Evolutionary conservation across 2,888 invertebrate genomes (phyloP), one percentile per base, ranked within the genome.

Genomic region (Eupithecia vulgata): DNA sequence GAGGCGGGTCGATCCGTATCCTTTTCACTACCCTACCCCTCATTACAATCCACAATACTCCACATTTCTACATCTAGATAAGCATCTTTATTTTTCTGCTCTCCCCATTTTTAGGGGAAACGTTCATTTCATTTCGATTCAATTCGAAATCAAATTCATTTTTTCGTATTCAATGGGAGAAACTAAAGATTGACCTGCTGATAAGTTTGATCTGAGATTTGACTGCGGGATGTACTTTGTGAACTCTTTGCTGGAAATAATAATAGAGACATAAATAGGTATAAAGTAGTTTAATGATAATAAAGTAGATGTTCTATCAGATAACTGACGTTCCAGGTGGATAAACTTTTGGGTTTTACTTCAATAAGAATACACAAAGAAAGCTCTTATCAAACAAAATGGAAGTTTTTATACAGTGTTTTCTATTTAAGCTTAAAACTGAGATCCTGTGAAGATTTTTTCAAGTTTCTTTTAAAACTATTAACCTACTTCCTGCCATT

Each of bases 1-100:
- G 91, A 91, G 88, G 85, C 83, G 88, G 88, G 87, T 86, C 86
- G 87, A 84, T 87, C 86, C 89, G 90, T 91, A 92, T 92, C 91
- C 91, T 89, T 92, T 92, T 93, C 91, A 91, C 87, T 83, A 90
- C 93, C 94, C 93, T 91, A 90, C 91, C 92, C 90, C 90, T 91
- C 87, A 90, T 91, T 91, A 91, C 91, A 88, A 90, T 92, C 90
- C 89, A 91, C 91, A 91, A 90, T 90, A 89, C 91, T 90, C 88
- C 73, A 80, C 88, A 84, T 86, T 91, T 87, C 89, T 88, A 89
- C 91, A 94, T 94, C 93, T 90, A 91, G 93, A 94, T 93, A 92
- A 92, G 90, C 84, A 87, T 82, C 89, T 90, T 89, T 90, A 91
- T 90, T 90, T 90, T 91, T 88, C 88, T 85, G 84, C 83, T 83